These are phyloP conservation scores for Lophura nycthemera DNA, from an alignment of 2,113 vertebrate species.

Conservation along the genomic window DNA sequence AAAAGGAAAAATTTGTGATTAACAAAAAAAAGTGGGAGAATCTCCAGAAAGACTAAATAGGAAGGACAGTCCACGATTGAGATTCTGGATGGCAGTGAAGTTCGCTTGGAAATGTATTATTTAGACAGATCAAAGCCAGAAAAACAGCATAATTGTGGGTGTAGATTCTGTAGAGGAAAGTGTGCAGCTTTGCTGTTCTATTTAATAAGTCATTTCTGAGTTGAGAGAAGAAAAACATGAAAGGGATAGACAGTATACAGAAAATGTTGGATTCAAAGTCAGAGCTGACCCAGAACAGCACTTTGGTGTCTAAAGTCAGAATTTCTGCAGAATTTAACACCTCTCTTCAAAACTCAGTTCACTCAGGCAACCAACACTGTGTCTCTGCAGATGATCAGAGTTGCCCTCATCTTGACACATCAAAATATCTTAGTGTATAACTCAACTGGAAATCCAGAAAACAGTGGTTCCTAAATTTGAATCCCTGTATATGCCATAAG, in stretches of 20 bases:
- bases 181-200: background rate
- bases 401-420: background rate
- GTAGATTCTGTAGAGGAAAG: background rate
- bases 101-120: background rate
- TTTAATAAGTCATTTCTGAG: background rate
- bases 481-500: background rate
- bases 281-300: background rate
- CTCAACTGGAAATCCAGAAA: background rate
- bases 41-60: background rate
- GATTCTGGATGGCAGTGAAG: background rate
- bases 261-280: background rate
- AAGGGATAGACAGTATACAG: background rate
- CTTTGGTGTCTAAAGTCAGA: background rate
- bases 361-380: background rate
- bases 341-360: background rate
- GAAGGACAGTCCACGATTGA: background rate
- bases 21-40: background rate
- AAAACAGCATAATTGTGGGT: background rate
- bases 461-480: accelerated
- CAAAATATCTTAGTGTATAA: background rate
- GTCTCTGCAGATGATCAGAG: background rate
- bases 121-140: background rate
- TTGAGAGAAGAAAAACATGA: background rate
- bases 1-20: background rate
- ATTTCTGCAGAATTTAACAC: background rate